A percentile compares a stretch with the other conserved stretches of the same genome.
phyloP scores from a whole-genome alignment of 2,888 invertebrate species.

The Proisotoma minuta region DNA sequence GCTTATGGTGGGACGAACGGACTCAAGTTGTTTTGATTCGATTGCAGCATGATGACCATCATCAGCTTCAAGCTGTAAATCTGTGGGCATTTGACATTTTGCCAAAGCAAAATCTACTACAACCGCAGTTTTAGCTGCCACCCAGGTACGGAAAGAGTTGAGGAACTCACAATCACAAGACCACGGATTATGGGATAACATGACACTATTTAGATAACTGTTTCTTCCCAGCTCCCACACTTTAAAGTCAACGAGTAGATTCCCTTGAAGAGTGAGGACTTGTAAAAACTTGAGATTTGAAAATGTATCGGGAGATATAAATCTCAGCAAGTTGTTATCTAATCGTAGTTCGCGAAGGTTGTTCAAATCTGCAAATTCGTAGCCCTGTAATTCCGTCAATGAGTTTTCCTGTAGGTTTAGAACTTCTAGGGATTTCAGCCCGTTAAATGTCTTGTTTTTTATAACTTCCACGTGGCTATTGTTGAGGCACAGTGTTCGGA shows the following conservation, averaged over 20 bases:
- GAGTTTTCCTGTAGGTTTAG: conserved; percentile 67
- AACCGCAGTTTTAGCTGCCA: conserved; percentile 70
- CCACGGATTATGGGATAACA: conserved; percentile 65
- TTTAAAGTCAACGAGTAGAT: conserved; percentile 73
- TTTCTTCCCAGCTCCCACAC: conserved; percentile 74
- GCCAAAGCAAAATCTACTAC: conserved; percentile 59
- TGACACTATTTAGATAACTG: conserved; percentile 77
- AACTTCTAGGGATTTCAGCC: conserved; percentile 68
- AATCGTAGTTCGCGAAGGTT: conserved; percentile 67
- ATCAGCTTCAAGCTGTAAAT: conserved; percentile 3
- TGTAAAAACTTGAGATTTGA: conserved; percentile 67
- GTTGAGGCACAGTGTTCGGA: conserved; percentile 70
- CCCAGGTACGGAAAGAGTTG: conserved; percentile 72
- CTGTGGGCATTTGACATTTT: conserved; percentile 28
- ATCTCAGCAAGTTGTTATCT: conserved; percentile 66
- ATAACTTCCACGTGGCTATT: conserved; percentile 71
- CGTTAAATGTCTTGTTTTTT: conserved; percentile 78
- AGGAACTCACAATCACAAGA: conserved; percentile 76
- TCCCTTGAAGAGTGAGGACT: conserved; percentile 76
- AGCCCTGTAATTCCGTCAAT: conserved; percentile 65
- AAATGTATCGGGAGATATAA: conserved; percentile 68
- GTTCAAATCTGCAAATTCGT: conserved; percentile 73
- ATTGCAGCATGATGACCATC: conserved; percentile 13
- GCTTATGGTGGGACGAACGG: conserved; percentile 21
- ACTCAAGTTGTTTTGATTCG: conserved; percentile 11